These are phyloP conservation scores for Eucidaris tribuloides DNA, from an alignment of 35 echinoderm and acorn worm genomes.

Conservation along the genomic window DNA sequence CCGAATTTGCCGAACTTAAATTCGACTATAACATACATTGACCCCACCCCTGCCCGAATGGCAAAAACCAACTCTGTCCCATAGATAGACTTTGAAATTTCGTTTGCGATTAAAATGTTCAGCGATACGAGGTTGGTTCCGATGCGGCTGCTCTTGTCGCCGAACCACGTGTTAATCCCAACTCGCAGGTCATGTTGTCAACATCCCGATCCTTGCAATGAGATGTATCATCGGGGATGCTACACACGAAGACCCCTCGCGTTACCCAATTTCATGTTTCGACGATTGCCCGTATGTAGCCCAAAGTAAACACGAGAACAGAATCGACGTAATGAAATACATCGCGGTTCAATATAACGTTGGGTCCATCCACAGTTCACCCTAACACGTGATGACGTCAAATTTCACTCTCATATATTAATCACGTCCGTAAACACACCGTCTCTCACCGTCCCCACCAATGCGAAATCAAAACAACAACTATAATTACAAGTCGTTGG, in stretches of 20 bases:
- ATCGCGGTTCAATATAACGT: no score
- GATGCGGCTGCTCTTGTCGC: no score
- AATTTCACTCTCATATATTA: background rate
- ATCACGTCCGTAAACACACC: background rate
- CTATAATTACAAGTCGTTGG: slow-evolving; percentile 13
- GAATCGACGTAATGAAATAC: slow-evolving; percentile 1
- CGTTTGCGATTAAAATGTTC: no score
- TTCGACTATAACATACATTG: no score
- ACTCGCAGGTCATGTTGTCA: no score
- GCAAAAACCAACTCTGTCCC: background rate
- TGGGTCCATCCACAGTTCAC: slow-evolving; percentile 16
- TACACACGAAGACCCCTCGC: no score
- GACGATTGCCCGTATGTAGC: background rate
- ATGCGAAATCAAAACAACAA: slow-evolving; percentile 6
- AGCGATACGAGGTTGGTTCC: no score
- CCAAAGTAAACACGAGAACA: background rate
- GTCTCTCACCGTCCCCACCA: slow-evolving; percentile 1
- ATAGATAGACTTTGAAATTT: background rate
- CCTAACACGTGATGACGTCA: background rate
- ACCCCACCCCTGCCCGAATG: background rate
- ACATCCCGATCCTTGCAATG: no score
- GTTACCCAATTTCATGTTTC: no score
- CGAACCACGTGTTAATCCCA: no score
- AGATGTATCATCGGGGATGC: no score
- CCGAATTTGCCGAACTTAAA: no score